A percentile compares a stretch with the other conserved stretches of the same genome.
These are phyloP conservation scores for Norana najaformis DNA, from an alignment of 2,888 invertebrate genomes.

Conservation along the genomic window DNA sequence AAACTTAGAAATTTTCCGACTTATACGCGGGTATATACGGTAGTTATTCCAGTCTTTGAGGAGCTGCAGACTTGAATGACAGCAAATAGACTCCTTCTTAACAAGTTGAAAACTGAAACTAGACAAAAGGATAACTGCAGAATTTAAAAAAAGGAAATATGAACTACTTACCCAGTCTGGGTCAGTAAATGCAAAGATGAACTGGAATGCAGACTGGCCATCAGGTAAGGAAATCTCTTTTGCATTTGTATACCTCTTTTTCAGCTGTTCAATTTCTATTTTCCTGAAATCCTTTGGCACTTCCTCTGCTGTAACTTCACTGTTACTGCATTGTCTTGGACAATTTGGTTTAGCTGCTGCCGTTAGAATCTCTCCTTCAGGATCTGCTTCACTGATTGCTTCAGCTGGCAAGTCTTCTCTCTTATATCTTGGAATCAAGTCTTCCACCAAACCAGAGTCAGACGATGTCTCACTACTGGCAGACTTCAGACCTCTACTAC, in stretches of 20 bases:
- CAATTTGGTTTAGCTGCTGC: constrained; percentile 36
- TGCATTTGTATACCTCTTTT: constrained; percentile 52
- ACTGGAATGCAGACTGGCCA: constrained; percentile 36
- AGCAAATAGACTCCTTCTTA: too few species aligned
- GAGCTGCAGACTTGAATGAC: too few species aligned
- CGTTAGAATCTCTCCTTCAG: not conserved
- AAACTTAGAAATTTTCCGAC: too few species aligned
- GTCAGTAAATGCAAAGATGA: constrained; percentile 53
- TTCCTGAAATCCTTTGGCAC: constrained; percentile 47
- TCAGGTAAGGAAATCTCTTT: constrained; percentile 37
- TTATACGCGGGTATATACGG: too few species aligned
- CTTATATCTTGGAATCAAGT: not conserved
- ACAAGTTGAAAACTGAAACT: not conserved
- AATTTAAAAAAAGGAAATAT: constrained; percentile 3
- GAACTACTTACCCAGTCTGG: constrained; percentile 57
- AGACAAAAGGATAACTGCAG: not conserved
- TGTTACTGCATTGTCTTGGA: not conserved
- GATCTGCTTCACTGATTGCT: constrained; percentile 19
- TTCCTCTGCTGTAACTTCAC: constrained; percentile 40
- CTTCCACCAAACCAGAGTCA: constrained; percentile 20
- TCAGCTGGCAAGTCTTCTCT: not conserved
- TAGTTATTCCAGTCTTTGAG: too few species aligned
- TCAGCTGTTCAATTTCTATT: constrained; percentile 52
- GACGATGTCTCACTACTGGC: not conserved
- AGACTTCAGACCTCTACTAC: not conserved